Evolutionary conservation across 2,797 vertebrate species (phyloP), one percentile per base, ranked within the genome.

Genomic region (Pogonophryne albipinna): DNA sequence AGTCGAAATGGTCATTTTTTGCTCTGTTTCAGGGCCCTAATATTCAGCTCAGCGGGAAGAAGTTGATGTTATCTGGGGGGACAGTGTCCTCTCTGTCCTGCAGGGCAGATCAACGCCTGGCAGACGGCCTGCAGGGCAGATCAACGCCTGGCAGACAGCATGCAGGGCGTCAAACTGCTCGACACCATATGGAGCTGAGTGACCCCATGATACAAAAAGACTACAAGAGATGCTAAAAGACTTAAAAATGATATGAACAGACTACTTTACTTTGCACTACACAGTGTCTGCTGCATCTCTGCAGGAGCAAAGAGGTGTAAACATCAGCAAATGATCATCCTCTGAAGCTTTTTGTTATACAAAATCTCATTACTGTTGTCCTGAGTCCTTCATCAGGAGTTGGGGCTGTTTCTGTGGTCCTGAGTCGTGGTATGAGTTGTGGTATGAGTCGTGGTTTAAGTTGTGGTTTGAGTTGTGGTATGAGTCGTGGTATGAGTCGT

Each of bases 41-140:
- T 59, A 66, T 69, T 64, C 27, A 74, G 53, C 62, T 76, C 68
- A 70, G 38, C 57, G 41, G 38, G 62, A 70, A 31, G 65, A 20
- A 1, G 70, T 17, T 89, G 89, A 90, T 83, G 78, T 87, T 83
- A 84, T 60, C 74, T 31, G 57, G 19, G 56, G 74, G 85, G 87
- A 89, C 91, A 91, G 85, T 81, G 82, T 47, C 87, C 68, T 50
- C 78, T 79, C 64, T 63, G 80, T 62, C 85, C 71, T 76, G 84
- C 14, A 41, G 82, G 47, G 73, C 20, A 47, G 82, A 66, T 87
- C 71, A 85, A 57, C 85, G 88, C 88, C 27, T 27, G 27, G 15
- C 13, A 44, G 89, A 76, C 73, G 68, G 47, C 89, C 86, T 72
- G 82, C 55, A 0, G 87, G 78, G 85, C 80, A 27, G 27, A 66